Base-by-base conservation (phyloP, 2,113 vertebrate genomes). In the Riparia riparia region DNA sequence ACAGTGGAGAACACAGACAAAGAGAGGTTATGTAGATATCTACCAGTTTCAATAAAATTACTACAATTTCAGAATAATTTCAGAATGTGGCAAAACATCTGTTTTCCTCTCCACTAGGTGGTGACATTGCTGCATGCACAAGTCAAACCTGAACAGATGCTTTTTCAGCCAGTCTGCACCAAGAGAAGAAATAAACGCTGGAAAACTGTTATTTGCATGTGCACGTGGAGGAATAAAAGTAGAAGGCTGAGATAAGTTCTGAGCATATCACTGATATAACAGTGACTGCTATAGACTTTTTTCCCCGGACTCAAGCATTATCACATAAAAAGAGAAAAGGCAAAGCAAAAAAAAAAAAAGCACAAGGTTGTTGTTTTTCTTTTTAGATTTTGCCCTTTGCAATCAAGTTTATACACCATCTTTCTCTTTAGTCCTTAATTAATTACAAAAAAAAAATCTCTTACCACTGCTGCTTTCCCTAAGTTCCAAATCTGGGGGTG, bases 31-130 rank as follows among this genome's bases (percentile, higher is more conserved):
- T 1, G 5, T 7, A 61, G 39, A 1, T 47, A n/a, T 54, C 44
- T 74, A 22, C 9, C 10, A 39, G 63, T 74, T 83, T 58, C 70
- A 57, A 31, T 19, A 66, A 32, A 7, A 28, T 6, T 63, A 39
- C 29, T 69, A 50, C 6, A 72, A 29, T 28, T 15, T 54, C 14
- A 93, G 71, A 72, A 7, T 26, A 45, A 70, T 12, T 78, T 84
- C 65, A 74, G 49, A 21, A 47, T 3, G 18, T 17, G 8, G 7
- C 29, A 95, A 53, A 79, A 82, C 63, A 94, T 45, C 90, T 86
- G 50, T 91, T 93, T 76, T 86, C 31, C n/a, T 95, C 88, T 84
- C 97, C 98, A 90, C 96, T 95, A 98, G 98, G 85, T 97, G 98
- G 98, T 95, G 97, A 70, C 83, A 61, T 10, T 42, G 89, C 63